Evolutionary conservation across 2,888 invertebrate genomes (phyloP).

Genomic region (Beris morrisii): DNA sequence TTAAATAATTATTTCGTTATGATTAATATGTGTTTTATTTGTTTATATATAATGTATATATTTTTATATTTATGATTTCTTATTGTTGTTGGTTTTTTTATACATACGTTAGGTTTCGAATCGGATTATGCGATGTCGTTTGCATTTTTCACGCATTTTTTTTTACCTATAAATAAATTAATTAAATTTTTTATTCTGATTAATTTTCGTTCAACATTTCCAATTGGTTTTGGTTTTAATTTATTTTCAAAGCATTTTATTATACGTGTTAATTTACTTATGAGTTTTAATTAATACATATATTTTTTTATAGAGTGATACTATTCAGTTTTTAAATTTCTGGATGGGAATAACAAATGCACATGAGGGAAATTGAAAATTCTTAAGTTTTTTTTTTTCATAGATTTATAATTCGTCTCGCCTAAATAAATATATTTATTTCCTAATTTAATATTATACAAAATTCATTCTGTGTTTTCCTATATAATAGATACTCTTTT

Average conservation of each 20-base stretch:
- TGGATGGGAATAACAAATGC: background rate
- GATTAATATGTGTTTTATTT: too few relatives aligned
- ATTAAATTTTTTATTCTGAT: background rate
- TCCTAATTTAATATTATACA: conserved; percentile 21
- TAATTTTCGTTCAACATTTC: conserved; percentile 1
- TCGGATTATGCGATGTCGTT: too few relatives aligned
- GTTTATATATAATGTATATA: too few relatives aligned
- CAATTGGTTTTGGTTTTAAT: conserved; percentile 9
- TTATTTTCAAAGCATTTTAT: conserved; percentile 18
- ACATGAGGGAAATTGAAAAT: conserved; percentile 5
- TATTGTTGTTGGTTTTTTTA: too few relatives aligned
- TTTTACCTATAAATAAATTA: too few relatives aligned
- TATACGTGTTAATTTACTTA: background rate
- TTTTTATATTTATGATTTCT: too few relatives aligned
- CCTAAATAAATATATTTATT: conserved; percentile 26
- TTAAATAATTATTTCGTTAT: background rate
- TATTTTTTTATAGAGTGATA: too few relatives aligned
- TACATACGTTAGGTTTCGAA: too few relatives aligned
- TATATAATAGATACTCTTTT: conserved; percentile 30
- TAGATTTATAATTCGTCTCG: conserved; percentile 18
- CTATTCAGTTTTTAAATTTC: background rate
- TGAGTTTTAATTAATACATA: too few relatives aligned
- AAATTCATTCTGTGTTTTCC: conserved; percentile 24
- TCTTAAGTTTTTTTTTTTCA: conserved; percentile 12
- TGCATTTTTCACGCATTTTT: too few relatives aligned